Evolutionary conservation across 1,140 invertebrate species (phyloP).

Genomic region (Adelges cooleyi): DNA sequence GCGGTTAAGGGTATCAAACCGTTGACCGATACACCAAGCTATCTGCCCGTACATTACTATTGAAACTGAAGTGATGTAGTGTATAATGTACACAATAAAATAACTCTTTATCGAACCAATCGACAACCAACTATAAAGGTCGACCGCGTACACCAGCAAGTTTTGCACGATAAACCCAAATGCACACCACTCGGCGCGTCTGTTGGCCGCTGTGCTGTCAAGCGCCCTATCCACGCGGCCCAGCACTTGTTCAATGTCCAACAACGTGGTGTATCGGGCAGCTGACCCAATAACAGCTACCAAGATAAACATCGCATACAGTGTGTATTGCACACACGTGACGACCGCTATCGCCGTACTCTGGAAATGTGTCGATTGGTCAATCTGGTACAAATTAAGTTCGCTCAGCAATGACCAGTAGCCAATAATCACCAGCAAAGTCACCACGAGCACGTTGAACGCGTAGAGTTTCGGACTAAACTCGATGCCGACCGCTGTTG

Average conservation of each 20-base stretch:
- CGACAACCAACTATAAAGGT: constrained; percentile 23
- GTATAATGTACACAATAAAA: constrained; percentile 10
- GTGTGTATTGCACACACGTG: neutral
- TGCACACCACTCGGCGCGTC: neutral
- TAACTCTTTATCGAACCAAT: constrained; percentile 4
- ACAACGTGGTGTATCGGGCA: neutral
- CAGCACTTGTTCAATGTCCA: neutral
- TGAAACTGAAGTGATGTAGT: neutral
- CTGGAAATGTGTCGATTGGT: neutral
- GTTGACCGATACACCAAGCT: neutral
- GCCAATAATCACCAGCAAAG: neutral
- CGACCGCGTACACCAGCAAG: neutral
- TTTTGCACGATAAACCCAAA: neutral
- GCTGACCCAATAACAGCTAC: neutral
- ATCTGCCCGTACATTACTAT: constrained; percentile 22
- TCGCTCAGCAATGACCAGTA: neutral
- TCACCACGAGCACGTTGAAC: neutral
- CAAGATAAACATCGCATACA: neutral
- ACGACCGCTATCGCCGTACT: neutral
- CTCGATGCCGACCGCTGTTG: too few relatives aligned
- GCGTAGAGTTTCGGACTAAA: too few relatives aligned
- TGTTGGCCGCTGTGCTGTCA: neutral
- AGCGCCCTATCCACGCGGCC: neutral
- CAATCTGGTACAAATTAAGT: neutral
- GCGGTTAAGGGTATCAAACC: constrained; percentile 17